Percentiles rank a stretch among this genome's conserved stretches.
phyloP scores from a whole-genome alignment of 2,888 invertebrate genomes.

The Cinara cedri region DNA sequence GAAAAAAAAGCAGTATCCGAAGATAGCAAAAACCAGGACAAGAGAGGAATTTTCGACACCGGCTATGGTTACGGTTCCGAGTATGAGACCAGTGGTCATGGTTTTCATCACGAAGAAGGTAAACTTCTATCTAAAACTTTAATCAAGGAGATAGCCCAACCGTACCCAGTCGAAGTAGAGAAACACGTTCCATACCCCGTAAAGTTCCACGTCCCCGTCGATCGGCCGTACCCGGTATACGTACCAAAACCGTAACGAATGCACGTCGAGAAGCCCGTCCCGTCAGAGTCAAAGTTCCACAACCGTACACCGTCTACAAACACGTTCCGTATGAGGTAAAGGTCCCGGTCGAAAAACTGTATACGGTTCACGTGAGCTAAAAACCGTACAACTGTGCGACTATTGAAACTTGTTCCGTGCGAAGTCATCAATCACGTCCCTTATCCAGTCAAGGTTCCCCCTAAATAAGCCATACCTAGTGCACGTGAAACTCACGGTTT shows the following conservation, averaged over 20 bases:
- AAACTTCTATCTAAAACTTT: conserved; percentile 57
- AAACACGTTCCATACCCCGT: conserved; percentile 61
- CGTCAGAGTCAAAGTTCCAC: conserved; percentile 59
- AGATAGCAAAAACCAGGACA: conserved; percentile 32
- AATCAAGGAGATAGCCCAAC: conserved; percentile 58
- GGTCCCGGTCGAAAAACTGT: conserved; percentile 59
- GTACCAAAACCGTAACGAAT: conserved; percentile 60
- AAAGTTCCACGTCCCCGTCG: conserved; percentile 70
- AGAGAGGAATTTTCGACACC: conserved; percentile 55
- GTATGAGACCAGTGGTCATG: conserved; percentile 15
- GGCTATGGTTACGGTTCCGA: conserved; percentile 39
- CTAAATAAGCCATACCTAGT: conserved; percentile 64
- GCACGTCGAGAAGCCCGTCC: conserved; percentile 59
- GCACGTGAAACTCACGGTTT: conserved; percentile 70
- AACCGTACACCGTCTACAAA: conserved; percentile 60
- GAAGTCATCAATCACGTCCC: conserved; percentile 64
- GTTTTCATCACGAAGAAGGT: conserved; percentile 10
- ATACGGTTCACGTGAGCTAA: conserved; percentile 58
- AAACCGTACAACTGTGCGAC: conserved; percentile 59
- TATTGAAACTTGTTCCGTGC: conserved; percentile 59
- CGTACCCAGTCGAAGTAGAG: conserved; percentile 60
- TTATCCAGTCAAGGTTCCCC: conserved; percentile 72
- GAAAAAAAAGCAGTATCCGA: conserved; percentile 23
- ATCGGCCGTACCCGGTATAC: conserved; percentile 59
- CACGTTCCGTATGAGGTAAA: conserved; percentile 59